Percentiles rank a stretch among this genome's conserved stretches.
These are phyloP conservation scores for Callopanchax toddi DNA, from an alignment of 2,113 vertebrate genomes.

Conservation along the genomic window DNA sequence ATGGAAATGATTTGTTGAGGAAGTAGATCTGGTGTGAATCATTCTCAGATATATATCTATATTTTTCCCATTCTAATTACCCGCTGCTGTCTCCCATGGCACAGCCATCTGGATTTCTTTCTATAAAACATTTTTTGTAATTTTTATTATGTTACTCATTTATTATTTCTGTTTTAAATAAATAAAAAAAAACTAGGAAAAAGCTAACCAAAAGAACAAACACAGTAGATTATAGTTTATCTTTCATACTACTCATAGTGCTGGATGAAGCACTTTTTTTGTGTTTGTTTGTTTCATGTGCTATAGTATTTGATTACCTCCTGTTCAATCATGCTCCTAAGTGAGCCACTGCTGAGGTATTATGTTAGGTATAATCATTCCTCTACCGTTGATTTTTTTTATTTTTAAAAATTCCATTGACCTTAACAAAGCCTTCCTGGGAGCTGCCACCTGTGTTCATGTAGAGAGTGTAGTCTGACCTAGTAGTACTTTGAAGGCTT, in stretches of 20 bases:
- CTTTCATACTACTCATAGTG: no score
- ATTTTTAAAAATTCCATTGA: conserved; percentile 9
- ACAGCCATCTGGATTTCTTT: no score
- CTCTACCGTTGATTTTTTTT: background rate
- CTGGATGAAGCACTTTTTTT: background rate
- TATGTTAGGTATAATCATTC: conserved; percentile 26
- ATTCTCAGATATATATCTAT: conserved; percentile 2
- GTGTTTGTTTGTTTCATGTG: background rate
- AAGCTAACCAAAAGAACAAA: no score
- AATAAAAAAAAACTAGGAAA: conserved; percentile 12
- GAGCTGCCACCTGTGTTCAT: conserved; percentile 15
- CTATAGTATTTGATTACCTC: conserved; percentile 20
- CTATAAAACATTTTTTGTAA: conserved; percentile 4
- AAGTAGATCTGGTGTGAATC: background rate
- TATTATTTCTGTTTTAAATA: conserved; percentile 34
- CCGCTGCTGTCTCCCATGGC: no score
- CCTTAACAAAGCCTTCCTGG: conserved; percentile 21
- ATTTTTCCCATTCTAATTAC: background rate
- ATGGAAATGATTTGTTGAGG: background rate
- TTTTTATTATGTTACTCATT: conserved; percentile 33
- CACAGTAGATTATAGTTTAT: no score
- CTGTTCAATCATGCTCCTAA: conserved; percentile 36
- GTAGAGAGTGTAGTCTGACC: background rate
- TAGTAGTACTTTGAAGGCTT: background rate
- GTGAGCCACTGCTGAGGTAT: conserved; percentile 39